Base-by-base conservation (phyloP, 2,797 vertebrate species). In the Megalops cyprinoides region DNA sequence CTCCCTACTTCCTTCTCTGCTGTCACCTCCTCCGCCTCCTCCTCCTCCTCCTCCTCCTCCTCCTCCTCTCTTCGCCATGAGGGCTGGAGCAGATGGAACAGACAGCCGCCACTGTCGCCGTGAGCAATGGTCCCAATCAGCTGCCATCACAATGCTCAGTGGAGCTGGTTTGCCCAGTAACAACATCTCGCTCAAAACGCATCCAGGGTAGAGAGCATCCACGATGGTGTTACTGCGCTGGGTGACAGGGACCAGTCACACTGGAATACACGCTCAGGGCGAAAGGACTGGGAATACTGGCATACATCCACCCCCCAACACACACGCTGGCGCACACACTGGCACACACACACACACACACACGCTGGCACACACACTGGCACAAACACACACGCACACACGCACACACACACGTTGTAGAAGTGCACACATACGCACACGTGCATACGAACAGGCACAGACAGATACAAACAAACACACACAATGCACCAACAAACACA, bases 11-110 rank as follows among this genome's bases (percentile, higher is more conserved):
- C 25, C 25, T 31, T 39, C 62, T n/a, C 62, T 12, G 1, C 12
- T 14, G 7, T 12, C 34, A 9, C 25, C 23, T n/a, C 37, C 3
- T 51, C 4, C 31, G 23, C 34, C 28, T 1, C 25, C 15, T 15
- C 5, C 8, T 42, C n/a, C 37, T 7, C 12, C 31, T 28, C 31
- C 23, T 20, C 53, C 18, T 20, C 15, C 37, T 25, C 1, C 53
- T 37, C 31, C 53, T 34, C 37, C 28, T 31, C n/a, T 44, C n/a
- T 44, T 62, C 28, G 25, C 58, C 44, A 51, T 34, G 44, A 49
- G 60, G 60, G 28, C 58, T 18, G 6, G 60, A 67, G 58, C 77
- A 79, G 77, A 79, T 69, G 77, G 77, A 79, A 8, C 28, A 48
- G 58, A 48, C 44, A 69, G 58, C 77, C 65, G 77, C 60, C 58